Base-by-base conservation (phyloP, 2,113 vertebrate genomes). In the Orycteropus afer region DNA sequence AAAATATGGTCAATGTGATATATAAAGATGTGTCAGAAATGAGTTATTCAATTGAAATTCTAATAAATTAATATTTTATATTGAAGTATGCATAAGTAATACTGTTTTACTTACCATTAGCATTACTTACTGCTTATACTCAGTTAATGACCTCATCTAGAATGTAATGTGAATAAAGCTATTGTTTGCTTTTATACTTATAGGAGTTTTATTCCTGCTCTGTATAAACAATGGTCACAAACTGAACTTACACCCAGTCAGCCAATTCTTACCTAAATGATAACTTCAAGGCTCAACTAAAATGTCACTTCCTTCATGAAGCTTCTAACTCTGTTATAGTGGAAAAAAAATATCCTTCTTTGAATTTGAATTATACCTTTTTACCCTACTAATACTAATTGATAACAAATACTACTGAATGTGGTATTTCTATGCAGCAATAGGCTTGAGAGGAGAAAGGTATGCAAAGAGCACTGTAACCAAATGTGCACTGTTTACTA, bases 201-300 rank as follows among this genome's bases (percentile, higher is more conserved):
- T 29, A 59, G 23, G 77, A 51, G 22, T 82, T 90, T 93, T 59
- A 86, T 45, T n/a, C 91, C 78, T 94, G 12, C 32, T 92, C 20
- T 51, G 1, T 73, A 23, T 93, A 76, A 92, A 59, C 3, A 67
- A 34, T 25, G 7, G 51, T 7, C 37, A 49, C 23, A 95, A 82
- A 53, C 5, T 77, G 32, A 89, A 83, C 12, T 40, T 37, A 40
- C 77, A 11, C 71, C 17, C 3, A 32, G 18, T 18, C 4, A 51
- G 65, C 27, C 9, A 71, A 17, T 88, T 93, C 32, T 77, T 92
- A 32, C 29, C 23, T 65, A 76, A 78, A n/a, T 8, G 37, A 82
- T 77, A n/a, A 80, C n/a, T 14, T 91, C 37, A 89, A 45, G 40
- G 7, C 12, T 69, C 27, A 82, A 13, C 27, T 65, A 59, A 61